Percentiles rank a stretch among this genome's conserved stretches.
These are phyloP conservation scores for Lethrus apterus DNA, from an alignment of 1,140 invertebrate species.

Conservation along the genomic window DNA sequence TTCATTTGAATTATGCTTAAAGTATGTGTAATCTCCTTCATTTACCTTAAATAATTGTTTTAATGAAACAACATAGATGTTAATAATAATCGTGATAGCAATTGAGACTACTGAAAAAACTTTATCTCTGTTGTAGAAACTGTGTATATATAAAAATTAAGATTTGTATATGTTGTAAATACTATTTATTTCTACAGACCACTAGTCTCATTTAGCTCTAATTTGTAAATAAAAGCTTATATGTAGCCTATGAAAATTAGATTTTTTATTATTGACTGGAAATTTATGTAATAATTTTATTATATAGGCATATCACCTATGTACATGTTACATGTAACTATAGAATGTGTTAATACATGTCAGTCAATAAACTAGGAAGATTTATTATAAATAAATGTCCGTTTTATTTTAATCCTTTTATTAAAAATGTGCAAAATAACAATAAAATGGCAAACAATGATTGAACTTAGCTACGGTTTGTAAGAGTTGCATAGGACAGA, in stretches of 20 bases:
- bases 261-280: slow-evolving; percentile 18
- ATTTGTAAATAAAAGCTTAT: slow-evolving; percentile 11
- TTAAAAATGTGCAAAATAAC: too few species aligned
- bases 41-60: too few species aligned
- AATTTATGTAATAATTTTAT: slow-evolving; percentile 5
- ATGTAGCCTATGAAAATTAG: slow-evolving; percentile 1
- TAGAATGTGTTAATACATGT: slow-evolving; percentile 17
- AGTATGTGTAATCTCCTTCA: too few species aligned
- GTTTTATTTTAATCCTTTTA: too few species aligned
- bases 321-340: slow-evolving; percentile 20
- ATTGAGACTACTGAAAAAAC: slow-evolving; percentile 26
- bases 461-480: too few species aligned
- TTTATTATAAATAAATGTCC: slow-evolving; percentile 11
- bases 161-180: slow-evolving; percentile 30
- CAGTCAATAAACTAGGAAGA: slow-evolving; percentile 18
- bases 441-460: too few species aligned
- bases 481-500: too few species aligned
- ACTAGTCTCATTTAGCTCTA: slow-evolving; percentile 24
- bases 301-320: slow-evolving; percentile 27
- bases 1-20: too few species aligned
- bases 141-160: slow-evolving; percentile 19
- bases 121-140: slow-evolving; percentile 25
- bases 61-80: slow-evolving; percentile 25
- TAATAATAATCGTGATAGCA: slow-evolving; percentile 31
- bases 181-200: slow-evolving; percentile 27